Percentiles rank a stretch among this genome's conserved stretches.
These are phyloP conservation scores for Apus apus DNA, from an alignment of 2,113 vertebrate species.

Conservation along the genomic window DNA sequence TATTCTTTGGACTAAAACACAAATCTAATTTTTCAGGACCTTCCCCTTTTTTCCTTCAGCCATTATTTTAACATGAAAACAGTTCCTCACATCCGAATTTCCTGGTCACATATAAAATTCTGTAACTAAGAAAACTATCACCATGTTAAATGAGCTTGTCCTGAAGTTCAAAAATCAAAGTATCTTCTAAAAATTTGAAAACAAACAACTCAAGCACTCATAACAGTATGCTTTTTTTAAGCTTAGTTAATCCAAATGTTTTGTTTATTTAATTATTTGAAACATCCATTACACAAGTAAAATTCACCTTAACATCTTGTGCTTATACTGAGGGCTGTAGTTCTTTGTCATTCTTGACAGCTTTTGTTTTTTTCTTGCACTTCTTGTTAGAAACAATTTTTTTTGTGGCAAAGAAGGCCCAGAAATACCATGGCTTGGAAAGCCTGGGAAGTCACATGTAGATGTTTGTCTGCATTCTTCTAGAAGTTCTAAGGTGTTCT, in stretches of 20 bases:
- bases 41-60: background rate
- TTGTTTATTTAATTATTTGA: background rate
- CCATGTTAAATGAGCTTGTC: background rate
- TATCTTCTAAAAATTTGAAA: background rate
- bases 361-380: background rate
- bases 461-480: background rate
- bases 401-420: background rate
- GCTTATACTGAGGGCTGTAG: background rate
- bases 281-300: background rate
- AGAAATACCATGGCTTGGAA: background rate
- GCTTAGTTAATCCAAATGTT: background rate
- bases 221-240: background rate
- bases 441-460: fast-evolving
- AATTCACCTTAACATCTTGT: background rate
- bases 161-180: background rate
- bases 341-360: background rate
- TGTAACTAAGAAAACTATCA: background rate
- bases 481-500: background rate
- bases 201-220: background rate
- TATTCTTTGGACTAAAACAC: background rate
- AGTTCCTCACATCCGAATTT: background rate
- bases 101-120: background rate
- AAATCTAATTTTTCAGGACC: background rate
- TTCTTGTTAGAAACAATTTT: background rate
- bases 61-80: background rate